Base-by-base conservation (phyloP, 2,113 vertebrate genomes). In the Clupea harengus region DNA sequence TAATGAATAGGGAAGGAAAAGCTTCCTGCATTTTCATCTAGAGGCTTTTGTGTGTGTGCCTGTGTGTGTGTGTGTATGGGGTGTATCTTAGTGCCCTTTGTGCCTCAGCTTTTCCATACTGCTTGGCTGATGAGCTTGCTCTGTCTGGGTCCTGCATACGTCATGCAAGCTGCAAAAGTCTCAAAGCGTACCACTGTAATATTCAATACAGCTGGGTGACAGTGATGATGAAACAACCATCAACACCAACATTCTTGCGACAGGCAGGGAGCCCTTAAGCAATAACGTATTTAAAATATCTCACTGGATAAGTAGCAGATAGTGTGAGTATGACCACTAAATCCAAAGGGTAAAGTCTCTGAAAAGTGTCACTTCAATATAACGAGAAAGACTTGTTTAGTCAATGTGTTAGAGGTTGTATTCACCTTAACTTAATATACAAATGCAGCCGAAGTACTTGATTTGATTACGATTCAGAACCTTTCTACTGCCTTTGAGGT, bases 121-220 rank as follows among this genome's bases (percentile, higher is more conserved):
- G 54, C 82, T 89, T 81, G 75, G 86, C 54, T 81, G 60, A 82
- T 47, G 78, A 64, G 84, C 85, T 72, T 78, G 85, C 57, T 83
- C 67, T 85, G 84, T 87, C 67, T 88, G 82, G 78, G 52, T 60
- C 54, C 25, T 84, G 67, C 75, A 89, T 78, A 87, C 82, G 87
- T 88, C 80, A 90, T 85, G 67, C 85, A 82, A 60, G 75, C 81
- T 87, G 82, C 81, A 86, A 81, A 86, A 72, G 84, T 67, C 85
- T 87, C 82, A 89, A 87, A 84, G 88, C 84, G 86, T 82, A 88
- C 81, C 85, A 83, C 85, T 88, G 84, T 85, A 44, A 82, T 67
- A 82, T n/a, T 32, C 80, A 84, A 84, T 82, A 88, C 87, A 88
- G 88, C 89, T 89, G 89, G 84, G 28, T 80, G 72, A 78, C 72